Base-by-base conservation (phyloP, 2,113 vertebrate species). In the Seriola dumerili region DNA sequence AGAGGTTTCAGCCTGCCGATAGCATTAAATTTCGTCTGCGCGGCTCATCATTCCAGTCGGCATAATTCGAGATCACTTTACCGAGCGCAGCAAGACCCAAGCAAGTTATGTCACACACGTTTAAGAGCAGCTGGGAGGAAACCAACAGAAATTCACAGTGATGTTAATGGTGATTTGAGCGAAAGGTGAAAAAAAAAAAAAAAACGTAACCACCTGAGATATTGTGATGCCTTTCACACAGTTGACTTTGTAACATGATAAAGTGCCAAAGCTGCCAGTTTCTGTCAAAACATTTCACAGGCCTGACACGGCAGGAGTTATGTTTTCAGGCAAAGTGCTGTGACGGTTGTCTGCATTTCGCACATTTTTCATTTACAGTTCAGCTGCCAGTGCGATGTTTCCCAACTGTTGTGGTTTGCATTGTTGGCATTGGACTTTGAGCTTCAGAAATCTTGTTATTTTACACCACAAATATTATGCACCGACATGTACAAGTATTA, bases 221-320 rank as follows among this genome's bases (percentile, higher is more conserved):
- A 83, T 71, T 81, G 76, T 70, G 76, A 88, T 88, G 86, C 32
- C 48, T 82, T 76, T 72, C 83, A 78, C 64, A 54, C 36, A 6
- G 89, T 85, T 86, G 80, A 90, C 89, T 90, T 92, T 90, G 88
- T 92, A 89, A 92, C 83, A 29, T 11, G 84, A 91, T 87, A 65
- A 91, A 90, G 88, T 84, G 65, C 34, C 74, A 71, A 42, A 82
- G 81, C 88, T 85, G 85, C 81, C 83, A 84, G 88, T 78, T 88
- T 83, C 86, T 91, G 80, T 92, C 88, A 84, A 90, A 93, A 91
- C 80, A 87, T 72, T 87, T 86, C 78, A 82, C 79, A 44, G 77
- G 75, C 69, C 76, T 63, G 82, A 80, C 83, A 76, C 57, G 29
- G 71, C 81, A 72, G 80, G 78, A 89, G 78, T 70, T 88, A 38